Evolutionary conservation across 2,113 vertebrate genomes (phyloP).

Genomic region (Plecturocebus donacophilus): DNA sequence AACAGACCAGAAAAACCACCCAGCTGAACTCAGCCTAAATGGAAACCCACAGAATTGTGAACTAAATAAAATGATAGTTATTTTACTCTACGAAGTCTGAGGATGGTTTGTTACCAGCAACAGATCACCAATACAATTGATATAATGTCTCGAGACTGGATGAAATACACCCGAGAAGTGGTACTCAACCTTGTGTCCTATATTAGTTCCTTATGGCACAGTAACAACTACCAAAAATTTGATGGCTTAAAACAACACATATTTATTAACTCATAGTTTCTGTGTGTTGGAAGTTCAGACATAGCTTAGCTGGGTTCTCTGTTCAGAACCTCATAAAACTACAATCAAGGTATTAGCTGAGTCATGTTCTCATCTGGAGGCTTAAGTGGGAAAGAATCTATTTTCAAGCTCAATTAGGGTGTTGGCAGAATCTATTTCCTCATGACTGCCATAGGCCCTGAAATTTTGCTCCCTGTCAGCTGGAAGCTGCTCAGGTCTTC

Average conservation of each 20-base stretch:
- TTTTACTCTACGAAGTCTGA: not conserved
- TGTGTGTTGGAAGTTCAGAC: not conserved
- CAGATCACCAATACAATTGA: not conserved
- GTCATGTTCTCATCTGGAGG: not conserved
- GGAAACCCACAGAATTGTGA: not conserved
- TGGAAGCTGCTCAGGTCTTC: not conserved
- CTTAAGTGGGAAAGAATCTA: not conserved
- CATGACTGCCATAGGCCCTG: not conserved
- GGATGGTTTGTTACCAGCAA: not conserved
- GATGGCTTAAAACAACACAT: not conserved
- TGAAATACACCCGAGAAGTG: not conserved
- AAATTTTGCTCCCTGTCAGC: not conserved
- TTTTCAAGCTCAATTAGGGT: not conserved
- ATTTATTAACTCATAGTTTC: not conserved
- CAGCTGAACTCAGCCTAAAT: not conserved
- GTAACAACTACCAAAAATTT: not conserved
- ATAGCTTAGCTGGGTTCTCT: not conserved
- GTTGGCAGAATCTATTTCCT: not conserved
- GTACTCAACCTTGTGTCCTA: not conserved
- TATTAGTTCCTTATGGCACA: not conserved
- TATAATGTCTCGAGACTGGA: not conserved
- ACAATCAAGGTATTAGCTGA: not conserved
- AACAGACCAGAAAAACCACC: not conserved
- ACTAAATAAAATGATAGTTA: not conserved
- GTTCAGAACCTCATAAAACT: not conserved